These are phyloP conservation scores for Himalopsyche anomala DNA, from an alignment of 2,888 invertebrate genomes.

Conservation along the genomic window DNA sequence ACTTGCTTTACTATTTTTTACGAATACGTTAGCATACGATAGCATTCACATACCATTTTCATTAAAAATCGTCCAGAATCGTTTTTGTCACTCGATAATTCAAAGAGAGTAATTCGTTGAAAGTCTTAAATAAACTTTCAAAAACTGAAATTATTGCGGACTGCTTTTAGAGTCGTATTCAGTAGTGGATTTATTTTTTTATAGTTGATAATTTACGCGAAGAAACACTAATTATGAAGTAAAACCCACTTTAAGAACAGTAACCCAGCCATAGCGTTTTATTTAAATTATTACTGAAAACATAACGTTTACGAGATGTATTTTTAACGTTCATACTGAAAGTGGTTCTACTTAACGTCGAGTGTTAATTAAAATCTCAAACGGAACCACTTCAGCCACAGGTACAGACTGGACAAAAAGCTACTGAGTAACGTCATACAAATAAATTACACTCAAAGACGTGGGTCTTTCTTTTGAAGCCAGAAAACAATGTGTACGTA, in stretches of 20 bases:
- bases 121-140: no score
- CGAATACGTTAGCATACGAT: no score
- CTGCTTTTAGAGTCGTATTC: no score
- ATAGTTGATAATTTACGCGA: neutral
- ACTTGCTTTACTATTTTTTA: no score
- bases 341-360: conserved; percentile 17
- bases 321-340: conserved; percentile 24
- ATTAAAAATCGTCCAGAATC: no score
- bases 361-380: conserved; percentile 43
- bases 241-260: neutral
- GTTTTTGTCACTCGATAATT: no score
- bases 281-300: conserved; percentile 3
- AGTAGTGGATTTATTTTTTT: no score
- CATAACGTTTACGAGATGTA: conserved; percentile 14
- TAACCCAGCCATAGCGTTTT: neutral
- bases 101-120: no score
- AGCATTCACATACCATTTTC: no score
- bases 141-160: no score
- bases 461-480: neutral
- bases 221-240: neutral
- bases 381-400: conserved; percentile 25
- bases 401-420: conserved; percentile 13
- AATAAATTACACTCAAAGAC: neutral
- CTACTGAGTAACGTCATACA: neutral
- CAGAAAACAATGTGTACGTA: neutral